phyloP scores from a whole-genome alignment of 2,888 invertebrate genomes.

The Apodemia mormo region DNA sequence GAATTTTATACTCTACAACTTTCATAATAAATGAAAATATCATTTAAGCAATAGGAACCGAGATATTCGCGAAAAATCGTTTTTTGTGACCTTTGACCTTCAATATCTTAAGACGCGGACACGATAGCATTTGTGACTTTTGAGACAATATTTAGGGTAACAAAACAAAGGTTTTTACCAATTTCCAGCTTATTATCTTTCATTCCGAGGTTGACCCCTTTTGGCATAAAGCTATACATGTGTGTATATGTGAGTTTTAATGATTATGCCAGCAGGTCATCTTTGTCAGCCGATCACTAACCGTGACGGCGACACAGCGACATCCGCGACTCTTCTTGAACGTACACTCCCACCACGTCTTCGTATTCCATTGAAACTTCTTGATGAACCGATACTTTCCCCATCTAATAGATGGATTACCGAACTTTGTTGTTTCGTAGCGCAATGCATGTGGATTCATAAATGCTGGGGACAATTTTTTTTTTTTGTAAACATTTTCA shows the following conservation, averaged over 20 bases:
- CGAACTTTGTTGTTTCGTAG: slow-evolving; percentile 60
- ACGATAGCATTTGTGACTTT: too few species aligned
- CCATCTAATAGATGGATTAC: slow-evolving; percentile 66
- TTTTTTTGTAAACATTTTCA: background rate
- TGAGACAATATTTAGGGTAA: too few species aligned
- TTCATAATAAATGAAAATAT: too few species aligned
- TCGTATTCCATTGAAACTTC: slow-evolving; percentile 56
- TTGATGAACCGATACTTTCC: slow-evolving; percentile 67
- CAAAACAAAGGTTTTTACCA: too few species aligned
- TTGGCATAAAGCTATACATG: background rate
- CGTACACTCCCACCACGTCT: slow-evolving; percentile 74
- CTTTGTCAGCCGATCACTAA: slow-evolving; percentile 58
- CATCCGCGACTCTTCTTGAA: slow-evolving; percentile 59
- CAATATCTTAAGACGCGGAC: too few species aligned
- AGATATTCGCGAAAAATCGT: too few species aligned
- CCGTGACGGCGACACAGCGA: slow-evolving; percentile 63
- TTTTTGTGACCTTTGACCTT: too few species aligned
- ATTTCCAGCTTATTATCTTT: too few species aligned
- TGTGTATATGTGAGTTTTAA: slow-evolving; percentile 26
- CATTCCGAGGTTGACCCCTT: too few species aligned
- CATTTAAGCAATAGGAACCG: too few species aligned
- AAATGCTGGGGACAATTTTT: slow-evolving; percentile 34
- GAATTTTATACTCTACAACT: too few species aligned
- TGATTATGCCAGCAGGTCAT: slow-evolving; percentile 71
- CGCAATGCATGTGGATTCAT: slow-evolving; percentile 39